These are phyloP conservation scores for Drosophila miranda DNA, from an alignment of 1,140 invertebrate species.

Conservation along the genomic window DNA sequence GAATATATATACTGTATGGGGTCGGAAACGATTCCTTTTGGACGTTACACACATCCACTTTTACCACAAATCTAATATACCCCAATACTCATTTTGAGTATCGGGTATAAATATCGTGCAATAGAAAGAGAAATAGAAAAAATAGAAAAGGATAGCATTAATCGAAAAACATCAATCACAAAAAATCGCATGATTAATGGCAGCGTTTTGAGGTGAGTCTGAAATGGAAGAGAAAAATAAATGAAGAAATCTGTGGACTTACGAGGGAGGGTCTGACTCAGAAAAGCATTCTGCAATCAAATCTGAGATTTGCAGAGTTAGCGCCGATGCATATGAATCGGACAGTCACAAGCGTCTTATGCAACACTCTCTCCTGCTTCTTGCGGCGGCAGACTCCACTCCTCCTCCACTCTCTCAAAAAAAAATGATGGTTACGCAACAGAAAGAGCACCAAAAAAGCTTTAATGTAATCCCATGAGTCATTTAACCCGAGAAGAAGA, in stretches of 20 bases:
- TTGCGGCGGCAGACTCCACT: not conserved
- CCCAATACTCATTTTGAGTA: too few species aligned
- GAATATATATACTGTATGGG: too few species aligned
- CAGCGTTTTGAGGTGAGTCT: slow-evolving; percentile 50
- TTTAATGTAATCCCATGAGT: slow-evolving; percentile 47
- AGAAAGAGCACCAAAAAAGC: slow-evolving; percentile 16
- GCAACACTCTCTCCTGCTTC: slow-evolving; percentile 24
- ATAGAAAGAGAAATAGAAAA: slow-evolving; percentile 15
- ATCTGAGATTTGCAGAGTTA: slow-evolving; percentile 1
- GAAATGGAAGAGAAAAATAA: slow-evolving; percentile 12
- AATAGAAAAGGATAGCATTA: slow-evolving; percentile 15
- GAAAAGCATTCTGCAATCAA: not conserved
- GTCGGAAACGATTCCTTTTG: too few species aligned
- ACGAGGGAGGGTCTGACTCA: not conserved
- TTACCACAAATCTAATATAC: too few species aligned
- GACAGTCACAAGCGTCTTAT: slow-evolving; percentile 20
- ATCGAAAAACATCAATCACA: slow-evolving; percentile 26
- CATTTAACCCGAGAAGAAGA: slow-evolving; percentile 54
- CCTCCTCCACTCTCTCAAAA: slow-evolving; percentile 15
- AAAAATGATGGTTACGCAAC: slow-evolving; percentile 53
- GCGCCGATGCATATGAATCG: not conserved
- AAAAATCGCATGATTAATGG: slow-evolving; percentile 44
- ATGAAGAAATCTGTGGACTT: slow-evolving; percentile 15
- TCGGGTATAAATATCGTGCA: slow-evolving; percentile 59
- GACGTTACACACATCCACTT: too few species aligned